A percentile compares a stretch with the other conserved stretches of the same genome.
These are phyloP conservation scores for Lucinisca nassula DNA, from an alignment of 2,888 invertebrate species.

Conservation along the genomic window DNA sequence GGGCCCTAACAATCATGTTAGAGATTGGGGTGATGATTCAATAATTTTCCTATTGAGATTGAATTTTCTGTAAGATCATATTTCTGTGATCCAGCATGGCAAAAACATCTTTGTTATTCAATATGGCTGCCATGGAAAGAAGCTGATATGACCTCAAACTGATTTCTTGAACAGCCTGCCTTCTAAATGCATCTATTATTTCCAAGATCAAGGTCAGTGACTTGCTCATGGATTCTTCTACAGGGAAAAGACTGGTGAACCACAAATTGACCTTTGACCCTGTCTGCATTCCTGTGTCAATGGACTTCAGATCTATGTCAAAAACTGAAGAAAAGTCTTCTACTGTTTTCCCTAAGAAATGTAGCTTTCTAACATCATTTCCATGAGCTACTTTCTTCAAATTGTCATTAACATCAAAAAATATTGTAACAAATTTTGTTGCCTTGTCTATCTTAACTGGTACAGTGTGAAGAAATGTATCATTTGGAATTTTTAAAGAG, in stretches of 20 bases:
- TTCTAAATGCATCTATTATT: conserved; percentile 60
- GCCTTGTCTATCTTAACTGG: conserved; percentile 72
- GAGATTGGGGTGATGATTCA: too few relatives aligned
- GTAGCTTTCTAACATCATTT: conserved; percentile 64
- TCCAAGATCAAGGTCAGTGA: conserved; percentile 78
- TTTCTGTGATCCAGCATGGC: conserved; percentile 81
- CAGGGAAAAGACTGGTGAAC: conserved; percentile 82
- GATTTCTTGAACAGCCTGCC: conserved; percentile 25
- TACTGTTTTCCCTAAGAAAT: conserved; percentile 74
- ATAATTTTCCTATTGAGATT: too few relatives aligned
- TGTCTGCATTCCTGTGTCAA: conserved; percentile 7
- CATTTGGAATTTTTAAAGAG: conserved; percentile 48
- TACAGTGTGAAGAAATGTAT: conserved; percentile 86
- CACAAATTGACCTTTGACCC: conserved; percentile 76
- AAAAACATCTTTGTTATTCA: conserved; percentile 77
- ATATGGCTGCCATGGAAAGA: conserved; percentile 79
- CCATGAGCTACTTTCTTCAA: conserved; percentile 80
- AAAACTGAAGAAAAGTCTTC: conserved; percentile 47
- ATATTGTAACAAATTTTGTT: conserved; percentile 83
- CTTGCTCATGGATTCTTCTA: conserved; percentile 74
- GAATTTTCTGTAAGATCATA: conserved; percentile 70
- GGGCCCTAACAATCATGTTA: too few relatives aligned
- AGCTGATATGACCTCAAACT: conserved; percentile 48
- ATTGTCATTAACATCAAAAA: conserved; percentile 84
- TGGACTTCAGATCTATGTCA: conserved; percentile 15